A percentile compares a stretch with the other conserved stretches of the same genome.
phyloP scores from a whole-genome alignment of 2,888 invertebrate species.

The Cataglyphis rosenhaueri region DNA sequence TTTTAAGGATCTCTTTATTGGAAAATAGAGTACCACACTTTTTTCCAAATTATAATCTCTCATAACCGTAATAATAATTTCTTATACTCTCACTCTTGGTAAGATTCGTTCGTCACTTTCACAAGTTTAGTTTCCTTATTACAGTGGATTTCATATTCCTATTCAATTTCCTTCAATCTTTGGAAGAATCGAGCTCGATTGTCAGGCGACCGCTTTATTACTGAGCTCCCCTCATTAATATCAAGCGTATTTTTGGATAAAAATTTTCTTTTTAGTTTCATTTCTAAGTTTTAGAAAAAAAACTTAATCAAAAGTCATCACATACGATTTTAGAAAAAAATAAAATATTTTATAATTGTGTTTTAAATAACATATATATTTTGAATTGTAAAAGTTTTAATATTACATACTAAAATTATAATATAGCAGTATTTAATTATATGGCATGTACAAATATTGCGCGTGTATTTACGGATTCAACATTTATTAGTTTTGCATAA shows the following conservation, averaged over 20 bases:
- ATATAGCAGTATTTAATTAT: neutral
- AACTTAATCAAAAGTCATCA: neutral
- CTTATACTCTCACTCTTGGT: neutral
- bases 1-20: neutral
- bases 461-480: neutral
- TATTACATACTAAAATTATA: neutral
- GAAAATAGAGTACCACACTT: neutral
- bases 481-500: constrained; percentile 26
- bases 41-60: neutral
- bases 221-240: neutral
- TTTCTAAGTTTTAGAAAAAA: neutral
- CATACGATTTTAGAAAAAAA: neutral
- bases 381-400: neutral
- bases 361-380: constrained; percentile 5
- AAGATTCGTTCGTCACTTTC: neutral
- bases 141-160: constrained; percentile 5
- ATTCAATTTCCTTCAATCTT: constrained; percentile 5
- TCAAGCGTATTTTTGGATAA: neutral
- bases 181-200: constrained; percentile 1
- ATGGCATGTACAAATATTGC: neutral
- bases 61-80: neutral
- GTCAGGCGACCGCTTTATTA: neutral
- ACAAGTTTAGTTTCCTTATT: constrained; percentile 1
- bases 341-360: neutral
- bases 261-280: neutral